Evolutionary conservation across 2,113 vertebrate genomes (phyloP).

Genomic region (Ammospiza caudacuta): DNA sequence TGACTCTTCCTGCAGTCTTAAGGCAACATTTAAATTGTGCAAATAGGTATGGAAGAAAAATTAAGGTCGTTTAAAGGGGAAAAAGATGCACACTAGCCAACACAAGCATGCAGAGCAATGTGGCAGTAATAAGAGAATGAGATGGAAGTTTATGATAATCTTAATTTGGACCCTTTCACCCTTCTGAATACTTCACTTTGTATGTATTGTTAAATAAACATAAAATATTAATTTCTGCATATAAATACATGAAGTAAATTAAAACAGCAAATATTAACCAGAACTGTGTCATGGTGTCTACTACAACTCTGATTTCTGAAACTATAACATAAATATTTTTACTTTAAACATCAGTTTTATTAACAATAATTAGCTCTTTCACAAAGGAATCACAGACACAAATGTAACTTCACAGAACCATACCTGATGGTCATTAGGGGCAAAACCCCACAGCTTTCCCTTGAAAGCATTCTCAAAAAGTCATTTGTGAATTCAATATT

Average conservation of each 20-base stretch:
- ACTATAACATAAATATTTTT: neutral
- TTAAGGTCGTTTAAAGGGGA: neutral
- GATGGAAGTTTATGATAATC: neutral
- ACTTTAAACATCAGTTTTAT: neutral
- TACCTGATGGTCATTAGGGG: neutral
- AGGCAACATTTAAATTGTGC: neutral
- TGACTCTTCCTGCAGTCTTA: neutral
- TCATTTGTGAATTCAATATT: neutral
- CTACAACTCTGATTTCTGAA: neutral
- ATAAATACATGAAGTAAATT: neutral
- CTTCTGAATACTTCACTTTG: neutral
- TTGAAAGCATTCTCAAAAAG: neutral
- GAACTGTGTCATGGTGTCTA: neutral
- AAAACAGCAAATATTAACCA: neutral
- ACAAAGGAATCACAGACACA: neutral
- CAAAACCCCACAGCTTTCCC: neutral
- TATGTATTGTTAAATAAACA: neutral
- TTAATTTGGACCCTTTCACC: neutral
- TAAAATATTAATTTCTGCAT: neutral
- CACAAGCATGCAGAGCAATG: neutral
- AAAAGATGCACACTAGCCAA: neutral
- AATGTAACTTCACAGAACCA: neutral
- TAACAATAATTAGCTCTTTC: neutral
- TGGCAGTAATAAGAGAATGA: neutral
- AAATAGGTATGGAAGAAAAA: neutral